Evolutionary conservation across 2,797 vertebrate genomes (phyloP).

Genomic region (Discoglossus pictus): DNA sequence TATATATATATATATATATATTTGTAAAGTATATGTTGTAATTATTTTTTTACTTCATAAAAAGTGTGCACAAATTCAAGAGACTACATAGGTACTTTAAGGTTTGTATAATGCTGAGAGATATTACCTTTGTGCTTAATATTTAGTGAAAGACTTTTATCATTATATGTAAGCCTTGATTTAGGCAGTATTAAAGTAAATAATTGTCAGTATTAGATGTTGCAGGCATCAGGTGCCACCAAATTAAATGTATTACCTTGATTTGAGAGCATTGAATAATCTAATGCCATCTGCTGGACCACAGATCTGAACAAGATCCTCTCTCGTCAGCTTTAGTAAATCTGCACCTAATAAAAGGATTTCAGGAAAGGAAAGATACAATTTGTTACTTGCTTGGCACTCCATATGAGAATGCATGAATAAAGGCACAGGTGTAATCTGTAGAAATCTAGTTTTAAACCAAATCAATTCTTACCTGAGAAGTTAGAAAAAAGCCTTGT

Average conservation of each 20-base stretch:
- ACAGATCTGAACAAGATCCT: conserved; percentile 93
- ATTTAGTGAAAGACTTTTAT: too few species aligned
- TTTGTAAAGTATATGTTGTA: too few species aligned
- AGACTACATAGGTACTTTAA: too few species aligned
- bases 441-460: conserved; percentile 1
- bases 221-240: not conserved
- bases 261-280: conserved; percentile 92
- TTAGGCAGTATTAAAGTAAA: too few species aligned
- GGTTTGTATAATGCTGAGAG: too few species aligned
- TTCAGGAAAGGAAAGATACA: not conserved
- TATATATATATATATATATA: too few species aligned
- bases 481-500: conserved; percentile 89
- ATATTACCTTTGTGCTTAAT: too few species aligned
- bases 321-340: conserved; percentile 91
- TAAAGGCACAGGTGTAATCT: not conserved
- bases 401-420: not conserved
- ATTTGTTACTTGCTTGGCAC: not conserved
- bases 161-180: too few species aligned
- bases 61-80: too few species aligned
- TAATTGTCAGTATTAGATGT: rapidly evolving
- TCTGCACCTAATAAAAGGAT: conserved; percentile 80
- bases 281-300: conserved; percentile 92
- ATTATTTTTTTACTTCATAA: too few species aligned
- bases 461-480: conserved; percentile 75
- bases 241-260: conserved; percentile 75